phyloP scores from a whole-genome alignment of 2,888 invertebrate species.

The Allophyes oxyacanthae region DNA sequence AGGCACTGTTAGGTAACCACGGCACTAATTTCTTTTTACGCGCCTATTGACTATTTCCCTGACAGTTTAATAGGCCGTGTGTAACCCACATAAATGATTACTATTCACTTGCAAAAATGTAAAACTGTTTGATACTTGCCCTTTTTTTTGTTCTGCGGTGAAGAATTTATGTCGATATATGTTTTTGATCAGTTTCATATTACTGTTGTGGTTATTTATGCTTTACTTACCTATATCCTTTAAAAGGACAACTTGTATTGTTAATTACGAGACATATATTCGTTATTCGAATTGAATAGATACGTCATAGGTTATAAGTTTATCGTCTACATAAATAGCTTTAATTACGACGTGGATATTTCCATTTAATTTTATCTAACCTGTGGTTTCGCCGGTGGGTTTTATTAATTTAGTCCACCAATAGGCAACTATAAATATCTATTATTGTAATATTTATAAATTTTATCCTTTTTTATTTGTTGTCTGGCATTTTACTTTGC shows the following conservation, averaged over 20 bases:
- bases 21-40: slow-evolving; percentile 58
- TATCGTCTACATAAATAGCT: slow-evolving; percentile 1
- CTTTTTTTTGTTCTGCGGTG: slow-evolving; percentile 30
- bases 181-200: slow-evolving; percentile 39
- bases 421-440: background rate
- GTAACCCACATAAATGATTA: slow-evolving; percentile 55
- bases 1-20: slow-evolving; percentile 57
- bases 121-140: slow-evolving; percentile 41
- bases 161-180: slow-evolving; percentile 57
- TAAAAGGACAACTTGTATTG: slow-evolving; percentile 4
- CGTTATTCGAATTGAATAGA: too few relatives aligned
- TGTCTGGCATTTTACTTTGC: too few relatives aligned
- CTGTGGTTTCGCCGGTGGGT: slow-evolving; percentile 8
- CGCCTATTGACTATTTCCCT: slow-evolving; percentile 59
- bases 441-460: too few relatives aligned
- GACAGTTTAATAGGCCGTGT: slow-evolving; percentile 60
- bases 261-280: too few relatives aligned
- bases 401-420: background rate
- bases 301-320: background rate
- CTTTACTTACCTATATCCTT: slow-evolving; percentile 31
- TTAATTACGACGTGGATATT: slow-evolving; percentile 17
- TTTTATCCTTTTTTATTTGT: too few relatives aligned
- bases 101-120: slow-evolving; percentile 57
- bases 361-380: slow-evolving; percentile 13
- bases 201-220: slow-evolving; percentile 34